Evolutionary conservation across 1,140 invertebrate species (phyloP).

Genomic region (Proctacanthus coquilletti): DNA sequence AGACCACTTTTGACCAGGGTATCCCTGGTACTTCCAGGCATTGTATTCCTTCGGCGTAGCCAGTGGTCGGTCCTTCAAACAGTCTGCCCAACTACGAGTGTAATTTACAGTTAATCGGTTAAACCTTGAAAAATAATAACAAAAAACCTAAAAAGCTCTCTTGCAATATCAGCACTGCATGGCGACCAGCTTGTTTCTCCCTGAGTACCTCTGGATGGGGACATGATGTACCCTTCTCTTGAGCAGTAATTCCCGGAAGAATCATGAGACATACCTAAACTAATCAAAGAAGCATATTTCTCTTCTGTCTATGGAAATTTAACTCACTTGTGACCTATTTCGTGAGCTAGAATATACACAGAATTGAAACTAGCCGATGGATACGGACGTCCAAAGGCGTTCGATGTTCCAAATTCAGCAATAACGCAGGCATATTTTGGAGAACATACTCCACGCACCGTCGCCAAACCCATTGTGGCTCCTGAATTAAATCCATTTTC

Average conservation of each 20-base stretch:
- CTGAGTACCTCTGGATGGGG: slow-evolving; percentile 52
- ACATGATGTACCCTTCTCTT: slow-evolving; percentile 66
- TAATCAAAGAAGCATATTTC: slow-evolving; percentile 25
- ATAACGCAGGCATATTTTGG: slow-evolving; percentile 58
- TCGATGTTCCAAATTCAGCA: slow-evolving; percentile 55
- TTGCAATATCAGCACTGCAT: slow-evolving; percentile 45
- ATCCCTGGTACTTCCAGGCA: slow-evolving; percentile 39
- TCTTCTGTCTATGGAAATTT: slow-evolving; percentile 1
- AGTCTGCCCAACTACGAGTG: slow-evolving; percentile 40
- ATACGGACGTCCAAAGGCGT: slow-evolving; percentile 49
- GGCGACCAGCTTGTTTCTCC: slow-evolving; percentile 63
- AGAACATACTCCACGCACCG: slow-evolving; percentile 57
- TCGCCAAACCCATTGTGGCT: slow-evolving; percentile 62
- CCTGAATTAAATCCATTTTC: slow-evolving; percentile 49
- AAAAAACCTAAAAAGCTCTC: slow-evolving; percentile 26
- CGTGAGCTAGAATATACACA: slow-evolving; percentile 64
- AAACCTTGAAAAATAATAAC: background rate
- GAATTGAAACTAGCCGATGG: slow-evolving; percentile 61
- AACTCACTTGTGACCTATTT: slow-evolving; percentile 67
- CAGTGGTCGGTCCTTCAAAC: slow-evolving; percentile 38
- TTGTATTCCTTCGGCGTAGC: slow-evolving; percentile 31
- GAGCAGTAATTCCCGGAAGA: slow-evolving; percentile 51
- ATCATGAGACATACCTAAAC: slow-evolving; percentile 67
- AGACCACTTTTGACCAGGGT: slow-evolving; percentile 49
- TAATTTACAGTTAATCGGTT: background rate